Conservation (phyloP, 2,888 invertebrate genomes). For the Cremastinae sp. region DNA sequence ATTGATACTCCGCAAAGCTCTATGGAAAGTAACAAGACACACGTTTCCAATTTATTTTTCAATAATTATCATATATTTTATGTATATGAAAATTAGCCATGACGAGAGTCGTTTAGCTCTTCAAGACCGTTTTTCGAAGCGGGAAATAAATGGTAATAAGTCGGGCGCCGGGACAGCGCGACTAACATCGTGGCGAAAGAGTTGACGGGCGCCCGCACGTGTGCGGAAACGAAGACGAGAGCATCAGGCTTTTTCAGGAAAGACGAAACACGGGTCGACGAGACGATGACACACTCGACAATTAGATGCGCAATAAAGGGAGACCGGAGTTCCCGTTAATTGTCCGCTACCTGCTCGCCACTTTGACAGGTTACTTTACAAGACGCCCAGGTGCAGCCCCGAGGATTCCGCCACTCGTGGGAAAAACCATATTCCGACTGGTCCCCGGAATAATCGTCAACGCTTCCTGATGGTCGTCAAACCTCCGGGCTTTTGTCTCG, state of each 20-base stretch:
- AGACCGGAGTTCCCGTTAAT: conserved; percentile 21
- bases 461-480: conserved; percentile 13
- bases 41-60: no score
- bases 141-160: no score
- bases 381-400: conserved; percentile 49
- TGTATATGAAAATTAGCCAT: no score
- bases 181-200: no score
- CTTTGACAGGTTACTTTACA: conserved; percentile 2
- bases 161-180: no score
- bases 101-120: no score
- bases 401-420: conserved; percentile 45
- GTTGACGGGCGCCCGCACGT: conserved; percentile 15
- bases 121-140: no score
- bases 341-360: conserved; percentile 2
- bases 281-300: conserved; percentile 15
- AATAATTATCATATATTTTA: no score
- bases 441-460: conserved; percentile 18
- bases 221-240: conserved; percentile 24
- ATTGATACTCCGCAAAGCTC: no score
- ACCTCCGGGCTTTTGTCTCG: not conserved
- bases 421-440: conserved; percentile 24
- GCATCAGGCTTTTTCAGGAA: not conserved
- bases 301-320: not conserved
- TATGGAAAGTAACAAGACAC: no score
- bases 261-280: not conserved